These are phyloP conservation scores for Drosophila suzukii DNA, from an alignment of 1,140 invertebrate genomes.

Conservation along the genomic window DNA sequence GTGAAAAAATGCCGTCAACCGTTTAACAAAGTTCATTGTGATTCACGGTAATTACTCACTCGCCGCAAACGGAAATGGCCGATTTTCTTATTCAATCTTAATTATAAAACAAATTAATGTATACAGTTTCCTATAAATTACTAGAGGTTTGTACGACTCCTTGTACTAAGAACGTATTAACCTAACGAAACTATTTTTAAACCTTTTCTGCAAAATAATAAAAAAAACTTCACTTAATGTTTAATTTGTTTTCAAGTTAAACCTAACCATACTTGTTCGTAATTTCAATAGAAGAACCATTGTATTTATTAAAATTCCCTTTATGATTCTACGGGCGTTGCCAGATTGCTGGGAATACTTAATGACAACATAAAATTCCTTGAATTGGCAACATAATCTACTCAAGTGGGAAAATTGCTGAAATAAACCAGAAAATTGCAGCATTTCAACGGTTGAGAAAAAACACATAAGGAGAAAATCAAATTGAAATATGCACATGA, in stretches of 20 bases:
- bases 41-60: neutral
- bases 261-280: neutral
- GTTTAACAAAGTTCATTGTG: neutral
- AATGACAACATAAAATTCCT: constrained; percentile 24
- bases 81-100: neutral
- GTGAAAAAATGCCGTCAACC: neutral
- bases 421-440: constrained; percentile 61
- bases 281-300: neutral
- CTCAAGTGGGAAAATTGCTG: constrained; percentile 48
- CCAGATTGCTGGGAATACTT: constrained; percentile 14
- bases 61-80: neutral
- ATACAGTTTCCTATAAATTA: too few relatives aligned
- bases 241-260: neutral
- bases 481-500: constrained; percentile 59
- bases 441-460: constrained; percentile 39
- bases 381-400: constrained; percentile 47
- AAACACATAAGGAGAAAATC: constrained; percentile 51
- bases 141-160: too few relatives aligned
- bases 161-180: too few relatives aligned
- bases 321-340: neutral
- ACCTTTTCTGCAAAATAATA: neutral
- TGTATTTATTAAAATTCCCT: neutral
- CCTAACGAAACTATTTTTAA: neutral
- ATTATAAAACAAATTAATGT: neutral
- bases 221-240: neutral